Evolutionary conservation across 2,888 invertebrate species (phyloP), one percentile per base, ranked within the genome.

Genomic region (Lobophora halterata): DNA sequence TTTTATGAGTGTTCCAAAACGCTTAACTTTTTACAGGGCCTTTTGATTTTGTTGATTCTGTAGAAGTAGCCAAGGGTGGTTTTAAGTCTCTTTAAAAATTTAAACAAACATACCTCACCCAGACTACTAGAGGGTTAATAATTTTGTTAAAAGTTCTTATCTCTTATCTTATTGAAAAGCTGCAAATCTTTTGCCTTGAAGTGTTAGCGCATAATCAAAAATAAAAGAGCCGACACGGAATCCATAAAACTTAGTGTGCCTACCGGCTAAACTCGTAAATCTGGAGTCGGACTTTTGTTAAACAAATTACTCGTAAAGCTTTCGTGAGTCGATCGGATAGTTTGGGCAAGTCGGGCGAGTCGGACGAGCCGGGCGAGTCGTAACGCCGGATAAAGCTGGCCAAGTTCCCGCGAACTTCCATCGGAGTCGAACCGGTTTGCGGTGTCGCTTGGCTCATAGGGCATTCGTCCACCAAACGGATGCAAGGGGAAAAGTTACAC

Each of bases 241-340:
- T 32, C 28, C 17, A 36, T 27, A 35, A 34, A 39, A 20, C 16
- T 38, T 20, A 40, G 38, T 38, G 26, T 37, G 36, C 42, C 37
- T 47, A 61, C 46, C 36, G 35, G 38, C 49, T 40, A 49, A 45
- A 47, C 49, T 46, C 56, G 54, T 63, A 62, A 63, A 63, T 58
- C 63, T 58, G 49, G 24, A 61, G 49, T 52, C 55, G 46, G 65
- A 71, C 65, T 76, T 73, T 66, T 64, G 71, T 65, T 72, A 70
- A 72, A 71, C 68, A 76, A 80, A 79, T 79, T 75, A 77, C 71
- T 70, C 60, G 70, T 64, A 69, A 73, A 72, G 73, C 74, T 78
- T 72, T 72, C 67, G 75, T 62, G 67, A 61, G 68, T 64, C 69
- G 74, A 76, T 73, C 71, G 69, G 61, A 63, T 71, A 72, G 72